A percentile compares a stretch with the other conserved stretches of the same genome.
These are phyloP conservation scores for Dreissena rostriformis DNA, from an alignment of 1,140 invertebrate genomes.

Conservation along the genomic window DNA sequence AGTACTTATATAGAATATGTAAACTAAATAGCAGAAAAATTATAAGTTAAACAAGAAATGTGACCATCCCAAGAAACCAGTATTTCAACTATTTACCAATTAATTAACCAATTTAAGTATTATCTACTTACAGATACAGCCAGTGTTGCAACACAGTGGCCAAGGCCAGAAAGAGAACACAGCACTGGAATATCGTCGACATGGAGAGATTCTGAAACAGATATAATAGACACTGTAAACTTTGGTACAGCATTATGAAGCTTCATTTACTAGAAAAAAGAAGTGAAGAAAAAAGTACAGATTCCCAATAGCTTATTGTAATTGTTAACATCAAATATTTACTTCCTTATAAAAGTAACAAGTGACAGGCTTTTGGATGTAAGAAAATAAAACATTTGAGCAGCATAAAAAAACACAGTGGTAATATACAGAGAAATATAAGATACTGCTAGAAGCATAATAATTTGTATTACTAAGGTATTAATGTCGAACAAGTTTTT, in stretches of 20 bases:
- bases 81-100: no score
- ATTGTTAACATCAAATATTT: not conserved
- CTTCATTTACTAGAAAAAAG: not conserved
- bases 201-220: slow-evolving; percentile 72
- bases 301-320: not conserved
- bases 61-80: no score
- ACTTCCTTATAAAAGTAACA: not conserved
- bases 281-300: not conserved
- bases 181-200: slow-evolving; percentile 76
- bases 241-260: not conserved
- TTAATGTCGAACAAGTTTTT: no score
- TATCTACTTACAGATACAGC: slow-evolving; percentile 73
- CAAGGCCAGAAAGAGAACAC: slow-evolving; percentile 75
- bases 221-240: slow-evolving; percentile 21
- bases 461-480: no score
- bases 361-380: no score
- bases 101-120: no score
- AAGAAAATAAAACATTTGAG: not conserved
- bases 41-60: no score
- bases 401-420: not conserved
- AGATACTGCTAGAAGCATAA: no score
- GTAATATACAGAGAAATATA: no score
- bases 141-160: slow-evolving; percentile 74
- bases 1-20: no score
- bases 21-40: no score